Percentiles rank a stretch among this genome's conserved stretches.
Evolutionary conservation across 2,113 vertebrate species (phyloP).

Genomic region (Gobiocypris rarus): DNA sequence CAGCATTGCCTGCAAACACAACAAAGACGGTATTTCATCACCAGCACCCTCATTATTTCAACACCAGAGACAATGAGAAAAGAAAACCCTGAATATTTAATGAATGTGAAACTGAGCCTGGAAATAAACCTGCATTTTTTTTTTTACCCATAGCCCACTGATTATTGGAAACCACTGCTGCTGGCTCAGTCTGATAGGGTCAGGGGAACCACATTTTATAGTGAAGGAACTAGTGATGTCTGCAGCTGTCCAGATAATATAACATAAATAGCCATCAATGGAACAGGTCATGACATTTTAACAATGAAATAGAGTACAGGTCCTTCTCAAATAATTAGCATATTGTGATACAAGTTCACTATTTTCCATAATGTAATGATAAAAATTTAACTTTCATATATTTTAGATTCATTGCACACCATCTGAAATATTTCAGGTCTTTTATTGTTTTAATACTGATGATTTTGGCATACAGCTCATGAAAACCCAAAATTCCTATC

Average conservation of each 20-base stretch:
- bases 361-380: too few relatives aligned
- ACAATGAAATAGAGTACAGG: neutral
- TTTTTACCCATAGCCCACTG: neutral
- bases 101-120: neutral
- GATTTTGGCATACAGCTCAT: too few relatives aligned
- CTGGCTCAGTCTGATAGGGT: neutral
- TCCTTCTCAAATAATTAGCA: too few relatives aligned
- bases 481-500: too few relatives aligned
- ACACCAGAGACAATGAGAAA: neutral
- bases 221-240: neutral
- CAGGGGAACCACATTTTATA: neutral
- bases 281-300: neutral
- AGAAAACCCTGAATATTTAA: slow-evolving; percentile 6
- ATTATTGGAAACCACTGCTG: neutral
- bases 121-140: neutral
- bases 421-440: too few relatives aligned
- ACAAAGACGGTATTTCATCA: neutral
- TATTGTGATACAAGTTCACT: too few relatives aligned
- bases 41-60: slow-evolving; percentile 15
- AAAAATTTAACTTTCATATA: too few relatives aligned
- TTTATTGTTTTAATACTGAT: too few relatives aligned
- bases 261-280: neutral
- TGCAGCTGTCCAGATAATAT: neutral
- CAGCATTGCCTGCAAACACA: slow-evolving; percentile 2
- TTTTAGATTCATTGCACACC: too few relatives aligned